phyloP scores from a whole-genome alignment of 2,113 vertebrate genomes.

The Salvator merianae region DNA sequence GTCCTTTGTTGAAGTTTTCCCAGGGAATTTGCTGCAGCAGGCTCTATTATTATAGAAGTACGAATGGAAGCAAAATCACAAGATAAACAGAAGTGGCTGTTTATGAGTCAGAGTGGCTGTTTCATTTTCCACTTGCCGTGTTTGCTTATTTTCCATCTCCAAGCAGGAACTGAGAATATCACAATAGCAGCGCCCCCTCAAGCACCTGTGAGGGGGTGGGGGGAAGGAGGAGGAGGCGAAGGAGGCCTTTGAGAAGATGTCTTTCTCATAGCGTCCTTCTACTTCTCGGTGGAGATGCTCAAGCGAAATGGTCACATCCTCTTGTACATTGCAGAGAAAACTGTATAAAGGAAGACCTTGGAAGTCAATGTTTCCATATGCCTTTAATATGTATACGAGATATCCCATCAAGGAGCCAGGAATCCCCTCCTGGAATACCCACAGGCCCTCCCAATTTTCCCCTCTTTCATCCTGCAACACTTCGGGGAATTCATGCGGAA shows the following conservation, averaged over 20 bases:
- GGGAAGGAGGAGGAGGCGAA: no score
- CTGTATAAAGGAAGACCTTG: not conserved
- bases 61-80: no score
- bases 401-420: not conserved
- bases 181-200: not conserved
- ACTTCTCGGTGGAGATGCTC: not conserved
- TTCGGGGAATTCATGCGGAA: conserved; percentile 59
- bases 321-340: not conserved
- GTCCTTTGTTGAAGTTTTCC: no score
- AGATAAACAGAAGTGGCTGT: no score
- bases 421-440: not conserved
- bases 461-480: conserved; percentile 56
- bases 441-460: conserved; percentile 61
- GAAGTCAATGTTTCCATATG: not conserved
- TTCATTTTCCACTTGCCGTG: no score
- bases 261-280: not conserved
- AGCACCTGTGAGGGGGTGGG: no score
- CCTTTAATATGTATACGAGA: accelerated
- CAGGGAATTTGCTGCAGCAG: no score
- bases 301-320: not conserved
- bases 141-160: no score
- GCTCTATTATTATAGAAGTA: no score
- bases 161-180: not conserved
- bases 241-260: no score
- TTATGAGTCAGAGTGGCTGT: no score